phyloP scores from a whole-genome alignment of 92 coral and sea anemone species.

The Porites rus region DNA sequence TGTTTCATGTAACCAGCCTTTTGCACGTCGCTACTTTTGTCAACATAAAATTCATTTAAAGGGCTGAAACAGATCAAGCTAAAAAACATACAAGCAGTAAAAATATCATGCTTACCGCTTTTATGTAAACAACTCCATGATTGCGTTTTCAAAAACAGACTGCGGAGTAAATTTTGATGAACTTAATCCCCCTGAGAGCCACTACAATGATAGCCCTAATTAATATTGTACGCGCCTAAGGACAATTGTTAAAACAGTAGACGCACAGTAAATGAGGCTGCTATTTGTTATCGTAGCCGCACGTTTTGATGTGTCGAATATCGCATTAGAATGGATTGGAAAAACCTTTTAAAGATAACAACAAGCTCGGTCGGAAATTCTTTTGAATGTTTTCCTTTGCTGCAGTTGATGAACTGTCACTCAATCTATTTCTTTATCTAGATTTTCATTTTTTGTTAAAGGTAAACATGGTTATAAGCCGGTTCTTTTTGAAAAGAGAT shows the following conservation, averaged over 20 bases:
- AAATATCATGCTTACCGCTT: neutral
- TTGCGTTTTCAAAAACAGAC: constrained; percentile 5
- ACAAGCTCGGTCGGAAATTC: neutral
- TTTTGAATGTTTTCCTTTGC: neutral
- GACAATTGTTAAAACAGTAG: constrained; percentile 18
- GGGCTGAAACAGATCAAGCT: neutral
- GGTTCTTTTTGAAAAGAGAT: too few relatives aligned
- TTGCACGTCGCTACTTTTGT: neutral
- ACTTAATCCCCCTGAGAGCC: constrained; percentile 15
- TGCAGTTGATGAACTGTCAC: neutral
- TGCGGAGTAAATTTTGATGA: neutral
- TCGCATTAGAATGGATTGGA: neutral
- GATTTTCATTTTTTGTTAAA: too few relatives aligned
- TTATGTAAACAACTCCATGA: neutral
- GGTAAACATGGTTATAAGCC: too few relatives aligned
- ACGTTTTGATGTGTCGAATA: neutral
- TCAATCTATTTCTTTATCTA: too few relatives aligned
- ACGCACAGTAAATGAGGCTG: constrained; percentile 8
- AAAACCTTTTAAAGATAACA: neutral
- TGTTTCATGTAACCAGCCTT: neutral
- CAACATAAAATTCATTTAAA: neutral
- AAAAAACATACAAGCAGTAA: constrained; percentile 3
- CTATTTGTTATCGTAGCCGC: neutral
- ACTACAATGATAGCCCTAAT: constrained; percentile 24
- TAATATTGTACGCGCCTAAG: constrained; percentile 7